Base-by-base conservation (phyloP, 2,113 vertebrate species). In the Chaetura pelagica region DNA sequence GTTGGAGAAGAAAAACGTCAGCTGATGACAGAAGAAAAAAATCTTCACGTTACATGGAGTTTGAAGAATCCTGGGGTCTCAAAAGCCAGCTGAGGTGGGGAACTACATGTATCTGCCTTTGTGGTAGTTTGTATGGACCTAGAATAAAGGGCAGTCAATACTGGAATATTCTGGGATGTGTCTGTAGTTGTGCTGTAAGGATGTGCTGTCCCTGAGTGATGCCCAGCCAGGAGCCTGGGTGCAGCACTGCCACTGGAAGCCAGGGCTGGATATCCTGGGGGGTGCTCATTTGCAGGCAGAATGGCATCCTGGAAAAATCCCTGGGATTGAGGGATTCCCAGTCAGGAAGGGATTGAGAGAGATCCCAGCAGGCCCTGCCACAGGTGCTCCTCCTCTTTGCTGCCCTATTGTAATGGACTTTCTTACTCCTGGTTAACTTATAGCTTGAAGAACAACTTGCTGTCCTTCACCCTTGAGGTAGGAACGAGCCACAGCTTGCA, bases 211-310 rank as follows among this genome's bases (percentile, higher is more conserved):
- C 42, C 58, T 11, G 52, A 32, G 12, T 0, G 0, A 26, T 54
- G 58, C 12, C 48, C 44, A 51, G 57, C n/a, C 34, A 14, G 35
- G 32, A 42, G 19, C 19, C 0, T 8, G 69, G 15, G 66, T 3
- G 12, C 9, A 19, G 29, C 0, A 0, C 34, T 12, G 27, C 44
- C 1, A 8, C 15, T 26, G 51, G 27, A 21, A 75, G 46, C 27
- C 2, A 2, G 40, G 66, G 1, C 22, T 74, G 51, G 10, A 44
- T 74, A 24, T 55, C 13, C 32, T 1, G 2, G 8, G 19, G 55
- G 32, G 22, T 64, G n/a, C 44, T n/a, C 17, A 1, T 46, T 55
- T 0, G 0, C 40, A 46, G 30, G 34, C 0, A 0, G 24, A 61
- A 9, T 38, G 26, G 44, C 32, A 44, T 77, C n/a, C 34, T 62